These are phyloP conservation scores for Tragulus kanchil DNA, from an alignment of 2,113 vertebrate genomes.

Conservation along the genomic window DNA sequence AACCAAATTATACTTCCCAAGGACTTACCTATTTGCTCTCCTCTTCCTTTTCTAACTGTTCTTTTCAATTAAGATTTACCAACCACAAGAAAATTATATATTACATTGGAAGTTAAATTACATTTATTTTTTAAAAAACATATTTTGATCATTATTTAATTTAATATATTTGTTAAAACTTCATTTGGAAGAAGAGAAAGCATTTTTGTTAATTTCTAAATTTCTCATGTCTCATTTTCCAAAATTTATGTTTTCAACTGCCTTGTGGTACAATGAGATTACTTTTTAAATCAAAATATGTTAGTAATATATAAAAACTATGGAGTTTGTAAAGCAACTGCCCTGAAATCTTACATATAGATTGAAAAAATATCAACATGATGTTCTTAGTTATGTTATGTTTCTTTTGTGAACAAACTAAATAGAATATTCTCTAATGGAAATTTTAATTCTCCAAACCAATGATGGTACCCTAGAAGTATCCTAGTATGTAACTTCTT, in stretches of 20 bases:
- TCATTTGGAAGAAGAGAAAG: background rate
- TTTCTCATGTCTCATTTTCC: background rate
- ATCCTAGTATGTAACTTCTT: conserved; percentile 33
- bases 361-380: background rate
- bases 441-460: background rate
- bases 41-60: background rate
- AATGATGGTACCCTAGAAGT: background rate
- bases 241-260: background rate
- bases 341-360: background rate
- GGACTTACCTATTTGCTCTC: background rate
- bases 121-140: background rate
- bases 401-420: conserved; percentile 58
- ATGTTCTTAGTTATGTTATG: background rate
- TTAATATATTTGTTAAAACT: background rate
- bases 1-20: background rate
- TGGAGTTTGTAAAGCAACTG: background rate
- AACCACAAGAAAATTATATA: background rate
- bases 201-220: background rate
- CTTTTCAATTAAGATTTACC: background rate
- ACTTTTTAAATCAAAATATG: background rate
- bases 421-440: background rate
- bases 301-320: background rate
- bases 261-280: background rate
- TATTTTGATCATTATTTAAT: background rate
- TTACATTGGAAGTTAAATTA: background rate